phyloP scores from a whole-genome alignment of 2,888 invertebrate genomes.

The Hemaris fuciformis region DNA sequence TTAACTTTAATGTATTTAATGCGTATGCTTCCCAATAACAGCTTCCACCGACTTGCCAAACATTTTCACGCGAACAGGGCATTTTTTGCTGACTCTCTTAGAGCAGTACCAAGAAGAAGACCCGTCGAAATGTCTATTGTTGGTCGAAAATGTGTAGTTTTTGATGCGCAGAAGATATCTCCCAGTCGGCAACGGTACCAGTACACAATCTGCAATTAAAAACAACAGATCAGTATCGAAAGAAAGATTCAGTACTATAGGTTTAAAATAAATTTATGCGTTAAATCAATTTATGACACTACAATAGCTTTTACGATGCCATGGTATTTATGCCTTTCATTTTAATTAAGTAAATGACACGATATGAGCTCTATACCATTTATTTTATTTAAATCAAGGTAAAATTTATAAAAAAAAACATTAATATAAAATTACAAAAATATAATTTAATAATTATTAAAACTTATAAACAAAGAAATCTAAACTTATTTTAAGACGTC shows the following conservation, averaged over 20 bases:
- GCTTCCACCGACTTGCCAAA: conserved; percentile 13
- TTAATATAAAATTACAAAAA: too few relatives aligned
- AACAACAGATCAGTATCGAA: neutral
- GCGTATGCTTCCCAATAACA: conserved; percentile 14
- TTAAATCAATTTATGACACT: neutral
- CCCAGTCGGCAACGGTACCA: conserved; percentile 37
- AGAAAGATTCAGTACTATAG: neutral
- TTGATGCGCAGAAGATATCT: conserved; percentile 38
- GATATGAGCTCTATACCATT: too few relatives aligned
- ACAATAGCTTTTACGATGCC: too few relatives aligned
- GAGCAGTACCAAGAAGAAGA: conserved; percentile 59
- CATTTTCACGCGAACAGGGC: conserved; percentile 27
- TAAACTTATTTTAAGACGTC: too few relatives aligned
- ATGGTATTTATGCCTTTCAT: too few relatives aligned
- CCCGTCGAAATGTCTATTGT: conserved; percentile 34
- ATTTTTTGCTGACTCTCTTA: conserved; percentile 48
- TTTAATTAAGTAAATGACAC: too few relatives aligned
- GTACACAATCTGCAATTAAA: conserved; percentile 24
- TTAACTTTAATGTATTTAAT: too few relatives aligned
- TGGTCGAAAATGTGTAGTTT: conserved; percentile 46
- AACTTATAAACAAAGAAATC: too few relatives aligned
- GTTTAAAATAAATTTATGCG: neutral
- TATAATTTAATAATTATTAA: too few relatives aligned
- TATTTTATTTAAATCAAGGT: too few relatives aligned
- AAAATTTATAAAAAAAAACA: too few relatives aligned